A percentile compares a stretch with the other conserved stretches of the same genome.
Evolutionary conservation across 1,140 invertebrate species (phyloP).

Genomic region (Nixonia krombeini): DNA sequence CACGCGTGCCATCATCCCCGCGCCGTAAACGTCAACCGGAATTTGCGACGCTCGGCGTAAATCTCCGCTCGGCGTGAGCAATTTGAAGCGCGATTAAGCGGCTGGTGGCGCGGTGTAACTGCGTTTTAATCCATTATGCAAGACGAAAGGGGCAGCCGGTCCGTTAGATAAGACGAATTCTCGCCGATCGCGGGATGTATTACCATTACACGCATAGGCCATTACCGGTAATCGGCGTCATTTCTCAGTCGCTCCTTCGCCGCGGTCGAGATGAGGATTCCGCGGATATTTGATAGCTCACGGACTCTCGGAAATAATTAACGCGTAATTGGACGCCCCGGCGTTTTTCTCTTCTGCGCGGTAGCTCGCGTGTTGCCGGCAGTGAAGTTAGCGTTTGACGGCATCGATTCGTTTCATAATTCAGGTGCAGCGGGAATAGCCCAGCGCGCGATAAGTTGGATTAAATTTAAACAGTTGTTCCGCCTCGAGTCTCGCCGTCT

Average conservation of each 20-base stretch:
- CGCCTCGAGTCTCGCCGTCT: constrained; percentile 11
- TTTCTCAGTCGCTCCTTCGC: constrained; percentile 58
- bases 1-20: constrained; percentile 4
- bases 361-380: too few relatives aligned
- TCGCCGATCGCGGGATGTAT: constrained; percentile 34
- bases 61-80: constrained; percentile 25
- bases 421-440: too few relatives aligned
- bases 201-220: constrained; percentile 56
- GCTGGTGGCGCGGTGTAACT: constrained; percentile 7
- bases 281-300: constrained; percentile 35
- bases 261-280: too few relatives aligned
- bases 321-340: constrained; percentile 40
- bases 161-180: constrained; percentile 35
- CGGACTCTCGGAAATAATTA: constrained; percentile 40
- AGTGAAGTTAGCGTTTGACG: too few relatives aligned
- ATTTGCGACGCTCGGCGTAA: constrained; percentile 12
- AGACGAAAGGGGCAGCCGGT: background rate
- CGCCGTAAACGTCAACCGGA: constrained; percentile 17
- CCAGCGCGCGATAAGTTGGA: too few relatives aligned
- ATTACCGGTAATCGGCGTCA: constrained; percentile 61
- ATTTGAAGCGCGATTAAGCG: constrained; percentile 47
- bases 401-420: too few relatives aligned
- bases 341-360: background rate
- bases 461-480: too few relatives aligned
- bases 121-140: constrained; percentile 37